Evolutionary conservation across 2,113 vertebrate genomes (phyloP).

Genomic region (Rhagologus leucostigma): DNA sequence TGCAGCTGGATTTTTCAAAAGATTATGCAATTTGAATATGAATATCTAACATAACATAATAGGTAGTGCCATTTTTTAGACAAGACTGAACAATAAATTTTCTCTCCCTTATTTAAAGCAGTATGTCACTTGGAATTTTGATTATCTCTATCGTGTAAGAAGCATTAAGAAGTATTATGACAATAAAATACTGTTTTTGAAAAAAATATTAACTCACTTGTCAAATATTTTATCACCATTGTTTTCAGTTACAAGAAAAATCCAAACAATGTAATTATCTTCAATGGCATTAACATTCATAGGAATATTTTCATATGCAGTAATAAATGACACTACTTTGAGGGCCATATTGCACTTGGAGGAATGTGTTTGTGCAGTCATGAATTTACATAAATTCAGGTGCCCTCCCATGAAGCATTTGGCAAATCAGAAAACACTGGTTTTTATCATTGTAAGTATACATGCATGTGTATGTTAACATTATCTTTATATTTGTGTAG

Average conservation of each 20-base stretch:
- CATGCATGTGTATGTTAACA: not conserved
- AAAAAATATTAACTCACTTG: not conserved
- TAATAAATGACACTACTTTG: conserved; percentile 16
- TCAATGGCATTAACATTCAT: conserved; percentile 33
- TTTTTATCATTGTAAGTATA: not conserved
- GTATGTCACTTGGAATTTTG: not conserved
- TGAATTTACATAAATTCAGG: conserved; percentile 16
- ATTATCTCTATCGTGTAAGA: not conserved
- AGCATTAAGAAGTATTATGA: not conserved
- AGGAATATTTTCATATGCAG: conserved; percentile 15
- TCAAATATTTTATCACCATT: conserved; percentile 38
- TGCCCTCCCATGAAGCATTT: not conserved
- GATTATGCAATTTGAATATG: not conserved
- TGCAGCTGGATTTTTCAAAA: not conserved
- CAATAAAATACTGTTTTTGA: not conserved
- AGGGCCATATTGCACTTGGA: not conserved
- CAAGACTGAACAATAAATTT: not conserved
- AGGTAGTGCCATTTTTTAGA: not conserved
- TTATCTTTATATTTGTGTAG: not conserved
- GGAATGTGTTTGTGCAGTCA: not conserved
- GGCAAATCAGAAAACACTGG: not conserved
- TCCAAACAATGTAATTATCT: not conserved
- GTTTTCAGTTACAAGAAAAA: conserved; percentile 42
- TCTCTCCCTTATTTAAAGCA: not conserved
- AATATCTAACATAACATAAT: not conserved